These are phyloP conservation scores for Tympanuchus pallidicinctus DNA, from an alignment of 2,113 vertebrate species.

Conservation along the genomic window DNA sequence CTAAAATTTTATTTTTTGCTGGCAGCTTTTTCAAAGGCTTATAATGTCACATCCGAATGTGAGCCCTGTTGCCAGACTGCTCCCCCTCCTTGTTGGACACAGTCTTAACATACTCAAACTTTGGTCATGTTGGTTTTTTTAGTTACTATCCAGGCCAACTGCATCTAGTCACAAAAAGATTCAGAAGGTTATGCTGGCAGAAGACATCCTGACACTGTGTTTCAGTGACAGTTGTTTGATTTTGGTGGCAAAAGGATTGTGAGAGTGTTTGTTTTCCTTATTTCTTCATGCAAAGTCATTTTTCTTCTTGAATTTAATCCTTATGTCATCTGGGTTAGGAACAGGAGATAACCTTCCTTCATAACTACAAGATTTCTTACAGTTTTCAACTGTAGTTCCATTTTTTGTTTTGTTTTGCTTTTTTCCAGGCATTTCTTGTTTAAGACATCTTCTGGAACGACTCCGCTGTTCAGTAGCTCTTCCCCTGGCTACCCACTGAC, in stretches of 20 bases:
- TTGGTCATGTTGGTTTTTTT: not conserved
- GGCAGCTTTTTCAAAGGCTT: not conserved
- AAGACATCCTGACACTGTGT: not conserved
- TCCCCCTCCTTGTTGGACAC: not conserved
- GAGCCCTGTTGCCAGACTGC: not conserved
- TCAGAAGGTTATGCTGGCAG: not conserved
- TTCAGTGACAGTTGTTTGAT: not conserved
- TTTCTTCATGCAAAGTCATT: not conserved
- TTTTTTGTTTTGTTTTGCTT: conserved; percentile 59
- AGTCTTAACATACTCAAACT: not conserved
- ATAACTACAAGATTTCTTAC: not conserved
- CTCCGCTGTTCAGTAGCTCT: conserved; percentile 97
- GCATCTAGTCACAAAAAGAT: not conserved
- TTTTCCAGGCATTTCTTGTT: conserved; percentile 94
- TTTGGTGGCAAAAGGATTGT: not conserved
- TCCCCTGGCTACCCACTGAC: conserved; percentile 97
- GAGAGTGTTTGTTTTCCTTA: not conserved
- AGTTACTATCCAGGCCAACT: not conserved
- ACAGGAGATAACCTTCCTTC: not conserved
- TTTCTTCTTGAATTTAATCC: not conserved
- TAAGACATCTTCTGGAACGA: conserved; percentile 98
- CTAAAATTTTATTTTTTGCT: not conserved
- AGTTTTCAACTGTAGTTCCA: conserved; percentile 34
- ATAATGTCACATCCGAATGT: not conserved
- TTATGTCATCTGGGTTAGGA: not conserved